A percentile compares a stretch with the other conserved stretches of the same genome.
Evolutionary conservation across 2,113 vertebrate species (phyloP).

Genomic region (Callospermophilus lateralis): DNA sequence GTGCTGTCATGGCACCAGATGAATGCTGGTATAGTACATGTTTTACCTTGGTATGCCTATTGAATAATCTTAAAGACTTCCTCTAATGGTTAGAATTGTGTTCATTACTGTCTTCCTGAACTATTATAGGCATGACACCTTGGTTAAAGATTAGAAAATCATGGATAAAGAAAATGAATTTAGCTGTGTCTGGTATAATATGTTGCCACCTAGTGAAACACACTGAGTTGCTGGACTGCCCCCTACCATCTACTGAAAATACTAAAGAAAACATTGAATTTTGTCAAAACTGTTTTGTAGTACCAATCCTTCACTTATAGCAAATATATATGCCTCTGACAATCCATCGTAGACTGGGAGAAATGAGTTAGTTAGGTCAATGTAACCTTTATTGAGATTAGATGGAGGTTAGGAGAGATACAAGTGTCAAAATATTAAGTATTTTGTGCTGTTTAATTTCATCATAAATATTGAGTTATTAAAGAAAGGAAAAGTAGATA

Average conservation of each 20-base stretch:
- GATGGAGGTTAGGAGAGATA: rapidly evolving
- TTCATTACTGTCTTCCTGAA: background rate
- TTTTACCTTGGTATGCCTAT: background rate
- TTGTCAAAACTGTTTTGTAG: background rate
- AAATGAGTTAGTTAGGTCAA: background rate
- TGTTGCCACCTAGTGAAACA: background rate
- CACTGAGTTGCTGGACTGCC: background rate
- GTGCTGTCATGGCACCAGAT: background rate
- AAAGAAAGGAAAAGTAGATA: background rate
- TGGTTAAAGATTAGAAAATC: background rate
- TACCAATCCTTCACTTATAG: background rate
- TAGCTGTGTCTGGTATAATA: background rate
- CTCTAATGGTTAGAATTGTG: background rate
- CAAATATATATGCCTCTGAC: background rate
- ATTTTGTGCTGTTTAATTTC: background rate
- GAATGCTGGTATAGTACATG: background rate
- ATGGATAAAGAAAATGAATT: background rate
- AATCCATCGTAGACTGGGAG: background rate
- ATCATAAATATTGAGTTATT: background rate
- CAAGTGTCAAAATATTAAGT: background rate
- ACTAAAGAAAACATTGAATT: background rate
- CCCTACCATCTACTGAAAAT: background rate
- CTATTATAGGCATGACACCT: background rate
- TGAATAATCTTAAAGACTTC: background rate
- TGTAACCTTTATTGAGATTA: background rate